Percentiles rank a stretch among this genome's conserved stretches.
These are phyloP conservation scores for Chouioia cunea DNA, from an alignment of 2,888 invertebrate species.

Conservation along the genomic window DNA sequence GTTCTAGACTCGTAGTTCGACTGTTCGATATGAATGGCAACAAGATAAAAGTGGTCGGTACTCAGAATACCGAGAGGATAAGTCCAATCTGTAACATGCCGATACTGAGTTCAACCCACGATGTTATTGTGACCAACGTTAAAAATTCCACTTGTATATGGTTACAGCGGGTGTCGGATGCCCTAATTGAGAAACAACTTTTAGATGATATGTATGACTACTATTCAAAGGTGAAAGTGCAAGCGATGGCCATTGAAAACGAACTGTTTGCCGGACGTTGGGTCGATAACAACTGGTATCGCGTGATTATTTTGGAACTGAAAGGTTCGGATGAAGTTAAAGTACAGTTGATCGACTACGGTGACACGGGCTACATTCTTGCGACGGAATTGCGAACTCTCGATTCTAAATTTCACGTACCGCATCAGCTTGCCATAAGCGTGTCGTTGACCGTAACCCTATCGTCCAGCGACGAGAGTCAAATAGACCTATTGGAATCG, in stretches of 20 bases:
- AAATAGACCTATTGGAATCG: slow-evolving; percentile 61
- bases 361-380: slow-evolving; percentile 75
- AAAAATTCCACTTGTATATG: slow-evolving; percentile 75
- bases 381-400: slow-evolving; percentile 67
- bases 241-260: slow-evolving; percentile 70
- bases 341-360: slow-evolving; percentile 79
- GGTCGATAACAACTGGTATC: slow-evolving; percentile 80
- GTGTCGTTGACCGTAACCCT: slow-evolving; percentile 58
- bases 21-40: slow-evolving; percentile 71
- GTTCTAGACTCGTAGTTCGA: slow-evolving; percentile 75
- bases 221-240: slow-evolving; percentile 71
- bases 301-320: slow-evolving; percentile 72
- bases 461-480: slow-evolving; percentile 67
- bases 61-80: slow-evolving; percentile 69
- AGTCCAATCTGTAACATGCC: slow-evolving; percentile 74
- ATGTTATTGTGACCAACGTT: slow-evolving; percentile 74
- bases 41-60: slow-evolving; percentile 52
- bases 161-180: slow-evolving; percentile 73
- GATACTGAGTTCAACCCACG: slow-evolving; percentile 73
- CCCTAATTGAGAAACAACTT: slow-evolving; percentile 68
- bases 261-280: slow-evolving; percentile 75
- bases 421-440: slow-evolving; percentile 60
- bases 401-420: slow-evolving; percentile 59
- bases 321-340: slow-evolving; percentile 67
- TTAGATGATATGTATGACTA: slow-evolving; percentile 73